These are phyloP conservation scores for Crioceris asparagi DNA, from an alignment of 2,888 invertebrate genomes.

Conservation along the genomic window DNA sequence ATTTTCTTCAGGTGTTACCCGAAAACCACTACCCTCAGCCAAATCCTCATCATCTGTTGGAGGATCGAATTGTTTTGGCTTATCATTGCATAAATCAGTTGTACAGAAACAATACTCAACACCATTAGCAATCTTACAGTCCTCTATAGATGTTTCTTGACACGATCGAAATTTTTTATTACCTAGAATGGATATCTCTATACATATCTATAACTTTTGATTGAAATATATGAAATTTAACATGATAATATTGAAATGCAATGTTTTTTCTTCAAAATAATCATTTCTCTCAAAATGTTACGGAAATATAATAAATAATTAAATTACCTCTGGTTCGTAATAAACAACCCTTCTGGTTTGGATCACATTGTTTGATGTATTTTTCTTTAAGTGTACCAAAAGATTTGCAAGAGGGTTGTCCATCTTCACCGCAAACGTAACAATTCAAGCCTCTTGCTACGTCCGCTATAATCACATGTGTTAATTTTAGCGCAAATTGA, in stretches of 20 bases:
- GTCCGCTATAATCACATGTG: too few relatives aligned
- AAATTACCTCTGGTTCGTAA: conserved; percentile 7
- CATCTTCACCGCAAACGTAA: conserved; percentile 13
- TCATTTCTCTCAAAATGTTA: background rate
- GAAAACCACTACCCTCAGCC: conserved; percentile 16
- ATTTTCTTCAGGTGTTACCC: too few relatives aligned
- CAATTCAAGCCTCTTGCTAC: conserved; percentile 10
- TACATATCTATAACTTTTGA: too few relatives aligned
- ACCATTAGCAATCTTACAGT: conserved; percentile 13
- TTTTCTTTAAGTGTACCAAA: conserved; percentile 12
- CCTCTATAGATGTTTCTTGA: conserved; percentile 7
- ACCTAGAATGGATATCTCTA: conserved; percentile 5
- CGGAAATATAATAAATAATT: too few relatives aligned
- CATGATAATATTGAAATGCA: too few relatives aligned
- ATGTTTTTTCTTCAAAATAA: too few relatives aligned
- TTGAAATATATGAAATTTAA: too few relatives aligned
- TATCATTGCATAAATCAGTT: conserved; percentile 14
- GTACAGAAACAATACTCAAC: conserved; percentile 16
- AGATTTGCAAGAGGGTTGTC: conserved; percentile 9
- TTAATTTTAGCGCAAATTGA: too few relatives aligned
- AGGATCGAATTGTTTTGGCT: conserved; percentile 4
- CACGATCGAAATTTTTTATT: conserved; percentile 10
- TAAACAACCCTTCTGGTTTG: conserved; percentile 10
- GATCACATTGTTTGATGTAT: conserved; percentile 12
- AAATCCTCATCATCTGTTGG: conserved; percentile 17